Conservation (phyloP, 2,113 vertebrate genomes). For the Hyaena hyaena region DNA sequence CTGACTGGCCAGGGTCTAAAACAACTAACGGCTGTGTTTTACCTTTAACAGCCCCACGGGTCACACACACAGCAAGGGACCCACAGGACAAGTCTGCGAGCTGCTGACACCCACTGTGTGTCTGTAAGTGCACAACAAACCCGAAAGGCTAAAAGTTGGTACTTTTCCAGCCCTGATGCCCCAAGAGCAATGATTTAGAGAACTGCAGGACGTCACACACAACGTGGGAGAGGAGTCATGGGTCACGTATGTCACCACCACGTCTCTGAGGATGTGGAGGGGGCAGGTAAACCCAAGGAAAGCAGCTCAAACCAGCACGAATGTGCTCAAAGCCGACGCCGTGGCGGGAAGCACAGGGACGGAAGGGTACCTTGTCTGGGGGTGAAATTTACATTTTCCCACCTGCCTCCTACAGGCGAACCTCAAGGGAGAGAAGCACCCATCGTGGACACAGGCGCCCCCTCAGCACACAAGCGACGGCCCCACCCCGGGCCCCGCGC, state of each 20-base stretch:
- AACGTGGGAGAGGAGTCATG: rapidly evolving
- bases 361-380: not conserved
- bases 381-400: rapidly evolving
- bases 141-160: not conserved
- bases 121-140: not conserved
- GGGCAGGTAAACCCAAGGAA: not conserved
- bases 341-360: not conserved
- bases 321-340: not conserved
- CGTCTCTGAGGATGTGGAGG: not conserved
- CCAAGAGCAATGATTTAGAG: not conserved
- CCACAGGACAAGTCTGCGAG: rapidly evolving
- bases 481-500: rapidly evolving
- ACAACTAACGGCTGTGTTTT: too few species aligned
- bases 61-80: not conserved
- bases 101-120: not conserved
- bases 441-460: too few species aligned
- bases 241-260: not conserved
- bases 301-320: not conserved
- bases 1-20: rapidly evolving
- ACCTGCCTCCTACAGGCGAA: rapidly evolving
- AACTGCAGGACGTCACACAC: too few species aligned
- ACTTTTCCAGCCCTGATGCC: too few species aligned
- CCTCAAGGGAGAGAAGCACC: not conserved
- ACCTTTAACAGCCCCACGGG: rapidly evolving
- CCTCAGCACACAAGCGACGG: rapidly evolving